Evolutionary conservation across 2,888 invertebrate genomes (phyloP).

Genomic region (Cryptus viduatorius): DNA sequence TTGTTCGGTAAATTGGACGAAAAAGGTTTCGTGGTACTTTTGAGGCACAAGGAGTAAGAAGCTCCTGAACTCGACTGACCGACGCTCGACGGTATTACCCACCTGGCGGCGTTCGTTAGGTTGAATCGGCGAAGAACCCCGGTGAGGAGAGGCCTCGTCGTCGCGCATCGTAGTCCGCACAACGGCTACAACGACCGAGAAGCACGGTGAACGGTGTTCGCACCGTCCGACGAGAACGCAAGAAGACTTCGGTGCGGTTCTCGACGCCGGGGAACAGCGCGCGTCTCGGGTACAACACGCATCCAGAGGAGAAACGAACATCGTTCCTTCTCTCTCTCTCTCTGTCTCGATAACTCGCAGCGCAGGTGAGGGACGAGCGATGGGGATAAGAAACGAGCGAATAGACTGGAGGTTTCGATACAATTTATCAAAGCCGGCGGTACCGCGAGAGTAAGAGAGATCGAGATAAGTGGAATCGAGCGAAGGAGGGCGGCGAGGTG

Average conservation of each 20-base stretch:
- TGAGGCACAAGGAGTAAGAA: constrained; percentile 36
- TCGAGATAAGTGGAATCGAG: constrained; percentile 13
- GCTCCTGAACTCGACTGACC: constrained; percentile 70
- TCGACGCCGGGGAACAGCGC: constrained; percentile 40
- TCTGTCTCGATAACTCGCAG: neutral
- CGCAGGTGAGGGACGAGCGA: constrained; percentile 21
- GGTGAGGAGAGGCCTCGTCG: constrained; percentile 15
- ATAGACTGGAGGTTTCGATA: constrained; percentile 44
- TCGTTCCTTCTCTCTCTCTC: neutral
- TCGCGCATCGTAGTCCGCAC: constrained; percentile 4
- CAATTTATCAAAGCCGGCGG: constrained; percentile 40
- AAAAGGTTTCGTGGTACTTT: constrained; percentile 11
- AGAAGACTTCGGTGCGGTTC: constrained; percentile 28
- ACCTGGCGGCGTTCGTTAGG: constrained; percentile 26
- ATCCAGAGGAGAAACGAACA: constrained; percentile 23
- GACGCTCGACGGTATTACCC: constrained; percentile 51
- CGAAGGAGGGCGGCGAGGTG: neutral
- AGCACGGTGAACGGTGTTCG: constrained; percentile 3
- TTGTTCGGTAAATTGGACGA: neutral
- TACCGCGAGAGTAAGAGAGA: constrained; percentile 3
- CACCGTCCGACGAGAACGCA: constrained; percentile 22
- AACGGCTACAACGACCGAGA: constrained; percentile 32
- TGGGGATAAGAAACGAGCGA: constrained; percentile 25
- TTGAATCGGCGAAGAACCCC: constrained; percentile 24
- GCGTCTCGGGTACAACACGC: constrained; percentile 20